Evolutionary conservation across 2,113 vertebrate genomes (phyloP), one percentile per base, ranked within the genome.

Genomic region (Aplodontia rufa): DNA sequence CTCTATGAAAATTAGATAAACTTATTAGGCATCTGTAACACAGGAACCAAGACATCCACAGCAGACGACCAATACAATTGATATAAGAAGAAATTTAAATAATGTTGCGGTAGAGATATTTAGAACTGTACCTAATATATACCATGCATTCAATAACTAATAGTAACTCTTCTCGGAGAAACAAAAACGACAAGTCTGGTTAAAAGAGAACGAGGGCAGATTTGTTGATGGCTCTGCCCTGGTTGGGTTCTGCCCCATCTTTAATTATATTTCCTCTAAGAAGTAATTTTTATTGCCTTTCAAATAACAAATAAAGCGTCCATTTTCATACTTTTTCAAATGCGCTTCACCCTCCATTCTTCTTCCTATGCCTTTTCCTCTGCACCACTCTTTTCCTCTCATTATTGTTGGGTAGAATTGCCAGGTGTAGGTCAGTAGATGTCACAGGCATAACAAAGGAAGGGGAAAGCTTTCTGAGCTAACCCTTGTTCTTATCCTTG

Each of bases 241-340:
- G 22, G 8, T 49, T 87, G 51, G 58, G 4, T 20, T 10, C 55
- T 55, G 28, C 45, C 14, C 20, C 24, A 42, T 74, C 47, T 88
- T 47, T 86, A 91, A 93, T 82, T 72, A 13, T 60, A 90, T 64
- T 88, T 96, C 58, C 49, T 84, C 53, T 96, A 81, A 69, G 30
- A 30, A 95, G 86, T 37, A 9, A 55, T 74, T 96, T 68, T 55
- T 69, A 55, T 14, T 66, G 16, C 35, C 81, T n/a, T 78, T 87
- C 68, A 96, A 92, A 76, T 87, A 92, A 89, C 82, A 94, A 96
- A 87, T 75, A 93, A 78, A 75, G 49, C 14, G 35, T 3, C 51
- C 42, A 81, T 58, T 94, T 94, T 93, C 35, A 13, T 51, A 49
- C 68, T 95, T 94, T 89, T 49, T 64, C 91, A 95, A 88, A 83